Evolutionary conservation across 2,797 vertebrate species (phyloP).

Genomic region (Anguilla pacifica): DNA sequence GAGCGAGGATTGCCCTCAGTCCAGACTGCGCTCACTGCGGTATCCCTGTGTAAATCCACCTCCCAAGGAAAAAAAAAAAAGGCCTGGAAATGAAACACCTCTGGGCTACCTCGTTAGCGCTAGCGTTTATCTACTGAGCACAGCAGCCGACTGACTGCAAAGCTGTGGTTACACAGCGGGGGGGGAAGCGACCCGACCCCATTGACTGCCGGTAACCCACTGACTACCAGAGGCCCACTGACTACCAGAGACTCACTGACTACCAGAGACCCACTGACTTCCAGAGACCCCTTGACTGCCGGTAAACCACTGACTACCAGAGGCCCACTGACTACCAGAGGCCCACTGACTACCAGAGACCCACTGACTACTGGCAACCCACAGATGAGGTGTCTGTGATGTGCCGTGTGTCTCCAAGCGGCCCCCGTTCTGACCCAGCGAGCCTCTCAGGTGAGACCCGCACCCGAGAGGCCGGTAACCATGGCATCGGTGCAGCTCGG

Average conservation of each 20-base stretch:
- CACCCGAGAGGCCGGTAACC: background rate
- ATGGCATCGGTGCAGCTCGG: background rate
- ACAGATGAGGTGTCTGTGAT: background rate
- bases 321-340: too few relatives aligned
- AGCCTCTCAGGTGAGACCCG: background rate
- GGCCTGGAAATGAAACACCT: background rate
- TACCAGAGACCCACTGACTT: too few relatives aligned
- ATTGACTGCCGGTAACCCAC: too few relatives aligned
- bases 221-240: background rate
- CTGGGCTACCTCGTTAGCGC: background rate
- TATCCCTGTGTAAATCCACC: background rate
- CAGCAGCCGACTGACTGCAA: too few relatives aligned
- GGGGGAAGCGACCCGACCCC: too few relatives aligned
- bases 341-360: too few relatives aligned
- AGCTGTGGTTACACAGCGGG: background rate
- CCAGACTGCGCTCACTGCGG: background rate
- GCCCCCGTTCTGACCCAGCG: background rate
- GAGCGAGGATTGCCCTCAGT: background rate
- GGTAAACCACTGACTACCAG: too few relatives aligned
- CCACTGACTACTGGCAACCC: too few relatives aligned
- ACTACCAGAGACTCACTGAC: background rate
- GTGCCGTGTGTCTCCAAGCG: background rate
- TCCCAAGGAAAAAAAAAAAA: background rate
- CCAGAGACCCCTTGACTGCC: too few relatives aligned
- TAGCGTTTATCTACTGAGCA: too few relatives aligned